Conservation (phyloP, 2,888 invertebrate genomes). For the Noctua pronuba region DNA sequence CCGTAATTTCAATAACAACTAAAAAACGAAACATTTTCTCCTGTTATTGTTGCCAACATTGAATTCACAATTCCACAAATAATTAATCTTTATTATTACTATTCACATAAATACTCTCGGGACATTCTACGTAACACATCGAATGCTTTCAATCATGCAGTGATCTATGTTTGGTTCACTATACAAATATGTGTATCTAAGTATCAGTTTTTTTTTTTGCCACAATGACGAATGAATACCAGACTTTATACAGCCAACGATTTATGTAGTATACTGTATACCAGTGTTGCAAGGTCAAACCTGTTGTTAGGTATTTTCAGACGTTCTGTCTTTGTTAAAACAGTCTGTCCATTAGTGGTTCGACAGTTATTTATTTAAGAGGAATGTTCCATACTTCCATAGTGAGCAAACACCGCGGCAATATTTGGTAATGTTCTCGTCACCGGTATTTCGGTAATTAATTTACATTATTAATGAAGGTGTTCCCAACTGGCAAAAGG, state of each 20-base stretch:
- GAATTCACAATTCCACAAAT: too few relatives aligned
- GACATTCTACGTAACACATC: neutral
- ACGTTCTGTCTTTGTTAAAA: neutral
- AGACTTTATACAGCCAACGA: conserved; percentile 21
- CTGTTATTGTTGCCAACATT: neutral
- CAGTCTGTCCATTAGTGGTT: conserved; percentile 17
- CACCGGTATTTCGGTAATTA: conserved; percentile 45
- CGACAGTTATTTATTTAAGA: conserved; percentile 25
- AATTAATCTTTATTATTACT: too few relatives aligned
- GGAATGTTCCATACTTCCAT: conserved; percentile 9
- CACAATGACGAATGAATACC: conserved; percentile 7
- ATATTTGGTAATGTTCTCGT: conserved; percentile 38
- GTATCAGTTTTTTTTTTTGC: neutral
- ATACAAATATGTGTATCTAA: neutral
- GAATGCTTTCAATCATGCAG: neutral
- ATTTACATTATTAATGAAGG: conserved; percentile 41
- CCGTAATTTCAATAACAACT: neutral
- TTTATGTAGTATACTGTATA: neutral
- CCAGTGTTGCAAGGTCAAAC: conserved; percentile 34
- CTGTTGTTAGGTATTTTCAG: conserved; percentile 19
- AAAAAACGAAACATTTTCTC: neutral
- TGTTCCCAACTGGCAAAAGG: neutral
- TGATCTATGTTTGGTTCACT: neutral
- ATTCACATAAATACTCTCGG: neutral
- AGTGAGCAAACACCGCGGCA: conserved; percentile 12